Evolutionary conservation across 2,888 invertebrate species (phyloP), one percentile per base, ranked within the genome.

Genomic region (Polydesmus complanatus): DNA sequence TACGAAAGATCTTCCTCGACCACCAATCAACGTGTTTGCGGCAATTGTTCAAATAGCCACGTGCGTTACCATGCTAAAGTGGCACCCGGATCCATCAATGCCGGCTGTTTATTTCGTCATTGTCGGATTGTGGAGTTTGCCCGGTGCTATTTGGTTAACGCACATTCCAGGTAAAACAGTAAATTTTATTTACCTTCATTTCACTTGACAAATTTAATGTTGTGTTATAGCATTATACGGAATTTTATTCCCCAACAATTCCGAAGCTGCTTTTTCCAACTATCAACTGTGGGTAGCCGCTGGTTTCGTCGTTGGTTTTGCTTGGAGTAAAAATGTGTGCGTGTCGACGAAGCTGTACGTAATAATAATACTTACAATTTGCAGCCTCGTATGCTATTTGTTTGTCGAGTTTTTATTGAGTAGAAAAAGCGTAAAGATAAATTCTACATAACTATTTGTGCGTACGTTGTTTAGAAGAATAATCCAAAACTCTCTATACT

Each of bases 131-230:
- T 74, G 73, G 73, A 74, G 73, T 2, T 67, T 73, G 64, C 71
- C 73, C 5, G 74, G 74, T 63, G 72, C 70, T 2, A 69, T 73
- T 11, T 73, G 73, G 68, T 73, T 73, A 64, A 73, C 74, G 3
- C 73, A 74, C 60, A 68, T 74, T 19, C 72, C 73, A 51, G 72
- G 74, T 74, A 37, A 8, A 37, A 37, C 37, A 8, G 37, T 37
- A 14, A 14, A 8, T 37, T 37, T 37, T 8, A 37, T 37, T 37
- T 37, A n/a, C n/a, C 37, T 8, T 5, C 37, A 37, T 37, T 37
- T 37, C 5, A 37, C 5, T 37, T 37, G 5, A 8, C 14, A 8
- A 37, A 37, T 37, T 5, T 19, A 21, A 21, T 21, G 8, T 22
- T 56, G n/a, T 56, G 1, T 59, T 58, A 2, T 49, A 64, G 65